A percentile compares a stretch with the other conserved stretches of the same genome.
These are phyloP conservation scores for Cuniculus paca DNA, from an alignment of 2,797 vertebrate genomes.

Conservation along the genomic window DNA sequence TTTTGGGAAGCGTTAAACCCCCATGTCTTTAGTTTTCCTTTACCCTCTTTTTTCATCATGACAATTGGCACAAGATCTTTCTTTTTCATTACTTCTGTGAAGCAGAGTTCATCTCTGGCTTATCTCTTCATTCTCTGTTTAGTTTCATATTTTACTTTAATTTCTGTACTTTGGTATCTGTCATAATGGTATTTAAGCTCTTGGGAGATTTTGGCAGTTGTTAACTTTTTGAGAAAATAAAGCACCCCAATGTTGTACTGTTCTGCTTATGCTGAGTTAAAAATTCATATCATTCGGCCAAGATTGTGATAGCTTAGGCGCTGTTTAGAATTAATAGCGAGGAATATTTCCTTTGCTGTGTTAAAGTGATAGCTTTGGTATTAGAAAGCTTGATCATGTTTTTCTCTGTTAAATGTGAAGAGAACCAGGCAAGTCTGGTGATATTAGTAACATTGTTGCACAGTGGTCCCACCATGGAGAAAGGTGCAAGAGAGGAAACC, in stretches of 20 bases:
- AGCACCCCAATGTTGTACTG: not conserved
- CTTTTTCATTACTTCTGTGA: not conserved
- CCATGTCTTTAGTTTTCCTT: not conserved
- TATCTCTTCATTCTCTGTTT: constrained; percentile 65
- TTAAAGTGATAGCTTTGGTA: not conserved
- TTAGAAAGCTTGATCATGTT: not conserved
- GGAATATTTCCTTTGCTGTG: not conserved
- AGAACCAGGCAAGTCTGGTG: constrained; percentile 27
- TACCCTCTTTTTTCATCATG: not conserved
- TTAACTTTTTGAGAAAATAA: constrained; percentile 65
- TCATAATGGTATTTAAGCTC: constrained; percentile 60
- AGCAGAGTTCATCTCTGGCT: constrained; percentile 44
- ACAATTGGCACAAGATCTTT: not conserved
- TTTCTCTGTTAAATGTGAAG: constrained; percentile 18
- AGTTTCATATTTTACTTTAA: constrained; percentile 69
- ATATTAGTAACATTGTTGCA: constrained; percentile 3
- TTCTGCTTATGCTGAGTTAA: constrained; percentile 38
- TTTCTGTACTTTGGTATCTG: constrained; percentile 63
- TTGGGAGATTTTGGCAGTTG: constrained; percentile 60
- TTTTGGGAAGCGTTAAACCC: not conserved
- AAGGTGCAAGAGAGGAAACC: not conserved
- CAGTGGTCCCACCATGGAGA: not conserved
- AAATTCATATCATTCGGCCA: not conserved
- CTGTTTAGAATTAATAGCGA: not conserved
- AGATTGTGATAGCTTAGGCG: constrained; percentile 9